These are phyloP conservation scores for Melieria picta DNA, from an alignment of 2,888 invertebrate genomes.

Conservation along the genomic window DNA sequence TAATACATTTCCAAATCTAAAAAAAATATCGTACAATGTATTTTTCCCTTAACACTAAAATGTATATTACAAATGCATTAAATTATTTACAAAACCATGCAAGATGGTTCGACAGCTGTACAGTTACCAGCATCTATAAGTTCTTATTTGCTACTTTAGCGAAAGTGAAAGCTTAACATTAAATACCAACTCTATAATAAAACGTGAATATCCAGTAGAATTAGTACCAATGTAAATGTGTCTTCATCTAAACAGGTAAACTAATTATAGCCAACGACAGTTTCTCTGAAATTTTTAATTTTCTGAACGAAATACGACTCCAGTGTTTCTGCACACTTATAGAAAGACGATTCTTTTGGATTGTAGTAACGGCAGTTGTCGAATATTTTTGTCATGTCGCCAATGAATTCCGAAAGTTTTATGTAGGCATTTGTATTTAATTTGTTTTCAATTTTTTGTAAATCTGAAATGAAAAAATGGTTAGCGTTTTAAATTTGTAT, in stretches of 20 bases:
- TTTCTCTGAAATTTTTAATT: constrained; percentile 88
- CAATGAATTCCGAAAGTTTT: constrained; percentile 93
- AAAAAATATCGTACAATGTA: constrained; percentile 23
- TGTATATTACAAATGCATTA: constrained; percentile 19
- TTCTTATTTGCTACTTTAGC: constrained; percentile 4
- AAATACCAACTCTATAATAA: constrained; percentile 14
- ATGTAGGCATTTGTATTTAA: constrained; percentile 85
- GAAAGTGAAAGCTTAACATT: constrained; percentile 4
- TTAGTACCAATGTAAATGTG: constrained; percentile 1
- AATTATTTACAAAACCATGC: constrained; percentile 23
- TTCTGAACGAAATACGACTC: constrained; percentile 96
- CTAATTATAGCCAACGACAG: constrained; percentile 69
- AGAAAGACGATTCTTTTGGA: constrained; percentile 94
- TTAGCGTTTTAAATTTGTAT: too few species aligned
- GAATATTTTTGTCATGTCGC: constrained; percentile 98
- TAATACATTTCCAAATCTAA: constrained; percentile 28
- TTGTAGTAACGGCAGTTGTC: constrained; percentile 99
- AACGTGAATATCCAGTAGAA: constrained; percentile 9
- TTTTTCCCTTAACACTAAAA: constrained; percentile 34
- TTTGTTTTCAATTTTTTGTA: constrained; percentile 90
- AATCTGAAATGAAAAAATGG: constrained; percentile 71
- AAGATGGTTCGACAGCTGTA: constrained; percentile 10
- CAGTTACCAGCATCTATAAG: constrained; percentile 9
- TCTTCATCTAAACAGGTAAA: not conserved
- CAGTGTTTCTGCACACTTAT: constrained; percentile 93